phyloP scores from a whole-genome alignment of 1,140 invertebrate species.

The Condylostylus longicornis region DNA sequence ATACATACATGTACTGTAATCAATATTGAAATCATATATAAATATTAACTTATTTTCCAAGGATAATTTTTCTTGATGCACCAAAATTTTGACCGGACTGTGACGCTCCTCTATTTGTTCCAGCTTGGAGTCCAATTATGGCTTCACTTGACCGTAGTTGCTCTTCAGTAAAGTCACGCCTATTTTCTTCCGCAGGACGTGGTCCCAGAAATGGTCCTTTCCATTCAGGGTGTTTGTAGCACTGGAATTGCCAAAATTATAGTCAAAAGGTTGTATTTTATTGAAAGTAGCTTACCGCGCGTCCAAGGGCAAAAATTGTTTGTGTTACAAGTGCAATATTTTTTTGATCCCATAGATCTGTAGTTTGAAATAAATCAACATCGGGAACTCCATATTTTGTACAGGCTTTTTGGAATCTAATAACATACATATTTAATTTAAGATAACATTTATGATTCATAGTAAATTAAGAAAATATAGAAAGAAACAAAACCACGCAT shows the following conservation, averaged over 20 bases:
- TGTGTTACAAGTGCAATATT: conserved; percentile 79
- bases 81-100: conserved; percentile 84
- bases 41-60: conserved; percentile 61
- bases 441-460: too few species aligned
- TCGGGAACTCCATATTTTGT: conserved; percentile 76
- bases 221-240: conserved; percentile 77
- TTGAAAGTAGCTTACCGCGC: conserved; percentile 65
- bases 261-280: conserved; percentile 3
- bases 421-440: conserved; percentile 10
- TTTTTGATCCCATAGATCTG: conserved; percentile 85
- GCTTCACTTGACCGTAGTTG: conserved; percentile 68
- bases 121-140: conserved; percentile 82
- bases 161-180: conserved; percentile 78
- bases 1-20: too few species aligned
- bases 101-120: conserved; percentile 76
- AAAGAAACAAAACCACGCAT: background rate
- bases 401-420: conserved; percentile 75
- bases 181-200: conserved; percentile 70
- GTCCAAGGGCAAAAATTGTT: conserved; percentile 74
- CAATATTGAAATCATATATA: too few species aligned
- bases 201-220: conserved; percentile 72
- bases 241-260: conserved; percentile 35
- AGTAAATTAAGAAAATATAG: background rate
- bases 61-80: conserved; percentile 66
- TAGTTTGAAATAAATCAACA: conserved; percentile 85